Evolutionary conservation across 2,888 invertebrate species (phyloP).

Genomic region (Rapana venosa): DNA sequence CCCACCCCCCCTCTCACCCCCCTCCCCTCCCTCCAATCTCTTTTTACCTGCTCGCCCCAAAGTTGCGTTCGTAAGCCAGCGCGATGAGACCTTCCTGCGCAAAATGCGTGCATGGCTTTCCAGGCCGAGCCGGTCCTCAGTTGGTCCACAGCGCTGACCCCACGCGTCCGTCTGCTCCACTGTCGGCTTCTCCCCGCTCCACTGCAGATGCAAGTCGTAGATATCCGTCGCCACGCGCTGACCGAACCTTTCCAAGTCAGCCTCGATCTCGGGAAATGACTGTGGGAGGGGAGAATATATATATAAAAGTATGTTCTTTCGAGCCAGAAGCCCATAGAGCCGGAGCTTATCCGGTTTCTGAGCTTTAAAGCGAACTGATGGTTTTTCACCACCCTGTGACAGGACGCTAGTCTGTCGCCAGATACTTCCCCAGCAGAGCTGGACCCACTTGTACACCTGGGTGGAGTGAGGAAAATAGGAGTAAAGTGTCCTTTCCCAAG

Average conservation of each 20-base stretch:
- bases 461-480: no score
- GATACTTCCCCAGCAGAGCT: no score
- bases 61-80: slow-evolving; percentile 79
- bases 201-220: slow-evolving; percentile 78
- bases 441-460: no score
- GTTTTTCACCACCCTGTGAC: no score
- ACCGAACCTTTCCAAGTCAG: slow-evolving; percentile 80
- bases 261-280: slow-evolving; percentile 67
- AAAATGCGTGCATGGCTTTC: slow-evolving; percentile 80
- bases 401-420: no score
- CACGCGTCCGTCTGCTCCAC: slow-evolving; percentile 80
- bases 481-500: no score
- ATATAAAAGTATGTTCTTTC: no score
- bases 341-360: no score
- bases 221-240: slow-evolving; percentile 79
- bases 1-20: neutral
- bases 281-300: neutral
- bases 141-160: slow-evolving; percentile 80
- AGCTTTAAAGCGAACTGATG: no score
- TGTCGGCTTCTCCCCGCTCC: slow-evolving; percentile 80
- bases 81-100: slow-evolving; percentile 82
- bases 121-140: slow-evolving; percentile 81
- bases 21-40: no score
- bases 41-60: slow-evolving; percentile 76
- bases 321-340: no score